Percentiles rank a stretch among this genome's conserved stretches.
Evolutionary conservation across 1,140 invertebrate genomes (phyloP).

Genomic region (Calliphora vicina): DNA sequence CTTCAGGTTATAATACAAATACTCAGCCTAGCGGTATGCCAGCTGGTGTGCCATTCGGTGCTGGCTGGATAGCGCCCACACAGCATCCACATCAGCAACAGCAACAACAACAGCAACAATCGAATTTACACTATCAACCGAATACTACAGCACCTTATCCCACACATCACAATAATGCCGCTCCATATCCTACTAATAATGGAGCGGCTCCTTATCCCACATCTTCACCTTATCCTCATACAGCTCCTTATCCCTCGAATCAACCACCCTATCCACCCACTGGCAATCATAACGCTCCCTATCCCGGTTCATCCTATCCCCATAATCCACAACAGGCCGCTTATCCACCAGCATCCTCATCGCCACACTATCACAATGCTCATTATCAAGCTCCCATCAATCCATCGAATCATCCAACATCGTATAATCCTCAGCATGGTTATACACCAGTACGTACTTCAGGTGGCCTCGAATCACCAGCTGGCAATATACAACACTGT

Average conservation of each 20-base stretch:
- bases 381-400: slow-evolving; percentile 39
- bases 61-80: slow-evolving; percentile 56
- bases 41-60: slow-evolving; percentile 49
- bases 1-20: slow-evolving; percentile 43
- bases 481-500: slow-evolving; percentile 43
- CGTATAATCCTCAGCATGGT: slow-evolving; percentile 47
- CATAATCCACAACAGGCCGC: slow-evolving; percentile 42
- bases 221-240: slow-evolving; percentile 35
- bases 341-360: slow-evolving; percentile 27
- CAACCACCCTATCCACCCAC: slow-evolving; percentile 22
- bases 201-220: slow-evolving; percentile 30
- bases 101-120: slow-evolving; percentile 27
- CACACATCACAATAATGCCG: neutral
- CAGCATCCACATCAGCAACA: slow-evolving; percentile 44
- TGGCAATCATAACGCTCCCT: slow-evolving; percentile 30
- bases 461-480: slow-evolving; percentile 40
- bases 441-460: slow-evolving; percentile 46
- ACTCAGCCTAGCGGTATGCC: slow-evolving; percentile 43
- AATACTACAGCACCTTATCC: slow-evolving; percentile 36
- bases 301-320: slow-evolving; percentile 44
- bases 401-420: slow-evolving; percentile 41
- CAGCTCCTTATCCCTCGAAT: slow-evolving; percentile 40
- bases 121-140: slow-evolving; percentile 35
- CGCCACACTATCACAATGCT: slow-evolving; percentile 22
- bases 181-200: slow-evolving; percentile 14